Base-by-base conservation (phyloP, 2,113 vertebrate genomes). In the Pleuronectes platessa region DNA sequence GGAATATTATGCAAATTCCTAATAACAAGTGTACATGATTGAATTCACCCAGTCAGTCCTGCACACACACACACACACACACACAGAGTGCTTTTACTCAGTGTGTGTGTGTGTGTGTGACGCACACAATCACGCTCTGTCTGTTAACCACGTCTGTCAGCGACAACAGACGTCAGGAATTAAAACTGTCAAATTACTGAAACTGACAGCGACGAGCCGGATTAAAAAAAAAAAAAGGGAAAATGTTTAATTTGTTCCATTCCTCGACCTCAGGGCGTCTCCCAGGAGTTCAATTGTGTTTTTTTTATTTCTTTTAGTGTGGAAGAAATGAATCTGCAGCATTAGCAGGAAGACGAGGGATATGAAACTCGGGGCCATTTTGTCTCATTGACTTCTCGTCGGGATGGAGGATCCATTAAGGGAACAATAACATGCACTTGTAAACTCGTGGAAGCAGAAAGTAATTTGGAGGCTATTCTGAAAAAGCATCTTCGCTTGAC, bases 11-110 rank as follows among this genome's bases (percentile, higher is more conserved):
- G 89, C 86, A 90, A 87, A 93, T 93, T 82, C 75, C 68, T 90
- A 89, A 89, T 92, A 89, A 91, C 82, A 86, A 89, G 90, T 81
- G 86, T 82, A 84, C 88, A 88, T 90, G 89, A 92, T 90, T 93
- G 88, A 90, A 92, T 91, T 89, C 85, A 74, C 74, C 85, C 83
- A 78, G 83, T 88, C 83, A 78, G 27, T 24, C 53, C 9, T 59
- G 72, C 61, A 42, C 58, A 53, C 27, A 31, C 31, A 31, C 27
- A 31, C 27, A 31, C 27, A 31, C 27, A 31, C 31, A 31, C 31
- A 31, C 53, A 35, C 68, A 4, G 45, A 4, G 45, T 4, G 14
- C 71, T 70, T 37, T 64, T 20, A 75, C 21, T 6, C 21, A 10
- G 35, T 45, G 64, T 40, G 71, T 24, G 63, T 21, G 59, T 45